Base-by-base conservation (phyloP, 2,113 vertebrate genomes). In the Illadopsis cleaveri region DNA sequence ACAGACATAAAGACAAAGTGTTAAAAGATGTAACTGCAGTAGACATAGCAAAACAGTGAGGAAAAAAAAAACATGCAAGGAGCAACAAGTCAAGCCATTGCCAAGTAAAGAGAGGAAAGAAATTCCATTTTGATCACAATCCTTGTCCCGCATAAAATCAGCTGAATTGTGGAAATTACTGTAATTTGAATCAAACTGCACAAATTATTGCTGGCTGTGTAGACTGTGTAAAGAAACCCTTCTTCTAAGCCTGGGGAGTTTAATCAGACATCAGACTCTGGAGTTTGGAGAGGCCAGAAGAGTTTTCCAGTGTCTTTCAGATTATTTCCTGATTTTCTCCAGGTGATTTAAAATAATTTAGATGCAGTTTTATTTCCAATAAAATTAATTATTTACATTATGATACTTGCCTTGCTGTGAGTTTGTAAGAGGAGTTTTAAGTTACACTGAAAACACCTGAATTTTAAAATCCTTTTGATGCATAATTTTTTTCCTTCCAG, bases 11-110 rank as follows among this genome's bases (percentile, higher is more conserved):
- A 94, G 99, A 27, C 15, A 31, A 54, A 94, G 99, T 99, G 94
- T 99, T 98, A 10, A 99, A 99, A 95, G 98, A 99, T 96, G 97
- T 99, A 96, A 99, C 98, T 5, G 99, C 99, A 16, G 98, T 98
- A 2, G 99, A 99, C 10, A 98, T 99, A 51, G 99, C 99, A 35
- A 99, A 99, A 86, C 99, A 99, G 94, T 99, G 98, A 58, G 27
- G n/a, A n/a, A 11, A 33, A 78, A 98, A 98, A 98, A 97, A 91
- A 88, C 88, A 72, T 86, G 88, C 58, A 99, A 99, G 79, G 98
- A 99, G 86, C 98, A 99, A 93, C 98, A 98, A 50, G 97, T 98
- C 3, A 99, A 98, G 96, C 98, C 98, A 14, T 99, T 99, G 0
- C 99, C 98, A 5, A 98, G 96, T 94, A 99, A 99, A 97, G 98